Conservation (phyloP, 2,113 vertebrate species). For the Dasyurus viverrinus region DNA sequence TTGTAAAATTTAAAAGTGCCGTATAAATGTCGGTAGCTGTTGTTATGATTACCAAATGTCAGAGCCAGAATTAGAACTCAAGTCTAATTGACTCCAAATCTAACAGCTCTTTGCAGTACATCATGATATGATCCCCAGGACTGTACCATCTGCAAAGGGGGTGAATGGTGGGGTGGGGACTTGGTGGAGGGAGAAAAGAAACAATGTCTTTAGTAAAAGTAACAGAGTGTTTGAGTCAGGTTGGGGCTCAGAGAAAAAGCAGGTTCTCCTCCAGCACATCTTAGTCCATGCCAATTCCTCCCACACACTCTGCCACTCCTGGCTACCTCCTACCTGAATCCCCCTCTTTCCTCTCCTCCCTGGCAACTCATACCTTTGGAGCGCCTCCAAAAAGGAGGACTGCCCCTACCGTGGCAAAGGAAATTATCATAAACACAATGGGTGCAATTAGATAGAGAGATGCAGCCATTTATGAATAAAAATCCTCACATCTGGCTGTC, state of each 20-base stretch:
- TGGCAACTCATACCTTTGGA: neutral
- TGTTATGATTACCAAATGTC: neutral
- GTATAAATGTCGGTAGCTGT: neutral
- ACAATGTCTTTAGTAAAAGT: neutral
- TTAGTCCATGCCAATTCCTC: neutral
- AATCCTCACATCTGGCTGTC: neutral
- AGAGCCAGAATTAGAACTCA: neutral
- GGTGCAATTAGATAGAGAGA: conserved; percentile 36
- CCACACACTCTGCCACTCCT: neutral
- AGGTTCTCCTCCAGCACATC: neutral
- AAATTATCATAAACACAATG: conserved; percentile 64
- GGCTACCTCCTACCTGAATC: neutral
- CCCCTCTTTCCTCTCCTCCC: neutral
- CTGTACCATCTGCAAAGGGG: neutral
- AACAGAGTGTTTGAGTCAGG: neutral
- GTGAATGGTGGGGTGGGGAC: neutral
- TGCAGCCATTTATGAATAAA: neutral
- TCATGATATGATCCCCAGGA: neutral
- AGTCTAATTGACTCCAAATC: neutral
- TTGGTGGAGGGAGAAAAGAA: neutral
- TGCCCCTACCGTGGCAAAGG: neutral
- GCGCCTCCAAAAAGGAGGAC: conserved; percentile 12
- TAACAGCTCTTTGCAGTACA: neutral
- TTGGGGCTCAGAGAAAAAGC: neutral
- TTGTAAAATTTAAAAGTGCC: neutral